Conservation (phyloP, 2,113 vertebrate genomes). For the Beaufortia kweichowensis region DNA sequence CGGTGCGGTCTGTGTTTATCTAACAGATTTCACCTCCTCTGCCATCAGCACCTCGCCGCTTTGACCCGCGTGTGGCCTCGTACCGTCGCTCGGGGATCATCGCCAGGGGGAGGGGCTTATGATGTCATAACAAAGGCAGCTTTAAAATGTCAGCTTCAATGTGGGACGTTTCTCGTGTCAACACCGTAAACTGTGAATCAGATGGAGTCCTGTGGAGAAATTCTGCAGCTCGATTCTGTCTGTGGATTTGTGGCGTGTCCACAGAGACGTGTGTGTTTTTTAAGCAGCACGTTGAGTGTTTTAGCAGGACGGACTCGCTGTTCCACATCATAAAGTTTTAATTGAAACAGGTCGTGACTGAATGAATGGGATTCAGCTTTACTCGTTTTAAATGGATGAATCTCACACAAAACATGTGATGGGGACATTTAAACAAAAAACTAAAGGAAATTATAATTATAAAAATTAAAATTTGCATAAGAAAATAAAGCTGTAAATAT, state of each 20-base stretch:
- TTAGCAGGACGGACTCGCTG: background rate
- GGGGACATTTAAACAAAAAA: too few species aligned
- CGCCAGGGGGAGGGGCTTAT: background rate
- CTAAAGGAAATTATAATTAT: background rate
- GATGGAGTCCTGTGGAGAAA: too few species aligned
- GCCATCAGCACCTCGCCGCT: background rate
- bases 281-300: constrained; percentile 5
- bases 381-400: too few species aligned
- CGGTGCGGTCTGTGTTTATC: background rate
- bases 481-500: too few species aligned
- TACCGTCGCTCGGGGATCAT: background rate
- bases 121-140: background rate
- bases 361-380: background rate
- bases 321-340: constrained; percentile 33
- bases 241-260: background rate
- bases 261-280: background rate
- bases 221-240: too few species aligned
- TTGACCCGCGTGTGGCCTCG: background rate
- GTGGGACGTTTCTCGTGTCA: too few species aligned
- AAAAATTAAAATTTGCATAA: background rate
- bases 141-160: too few species aligned
- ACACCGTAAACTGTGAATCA: too few species aligned
- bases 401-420: too few species aligned
- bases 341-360: constrained; percentile 28
- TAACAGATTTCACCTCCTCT: constrained; percentile 4